These are phyloP conservation scores for Hystrix brachyura DNA, from an alignment of 2,113 vertebrate species.

Conservation along the genomic window DNA sequence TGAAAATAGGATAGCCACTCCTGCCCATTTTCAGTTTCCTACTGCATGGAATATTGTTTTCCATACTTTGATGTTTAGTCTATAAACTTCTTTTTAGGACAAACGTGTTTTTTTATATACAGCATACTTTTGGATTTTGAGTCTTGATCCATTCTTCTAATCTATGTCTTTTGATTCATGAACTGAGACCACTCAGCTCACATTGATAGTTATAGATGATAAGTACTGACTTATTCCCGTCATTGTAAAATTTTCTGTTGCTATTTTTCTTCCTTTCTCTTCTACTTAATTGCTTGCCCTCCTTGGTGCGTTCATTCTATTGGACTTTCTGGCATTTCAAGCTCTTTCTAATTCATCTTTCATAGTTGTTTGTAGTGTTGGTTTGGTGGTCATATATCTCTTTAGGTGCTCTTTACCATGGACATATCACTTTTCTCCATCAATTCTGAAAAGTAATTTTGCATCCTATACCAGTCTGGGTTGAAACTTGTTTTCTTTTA, in stretches of 20 bases:
- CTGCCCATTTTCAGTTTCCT: neutral
- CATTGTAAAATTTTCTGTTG: neutral
- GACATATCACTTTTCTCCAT: neutral
- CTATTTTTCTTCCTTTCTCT: neutral
- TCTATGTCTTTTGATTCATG: neutral
- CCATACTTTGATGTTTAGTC: neutral
- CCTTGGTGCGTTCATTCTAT: neutral
- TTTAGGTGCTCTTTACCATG: neutral
- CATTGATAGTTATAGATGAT: neutral
- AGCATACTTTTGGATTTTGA: neutral
- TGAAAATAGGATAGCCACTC: neutral
- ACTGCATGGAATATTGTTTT: neutral
- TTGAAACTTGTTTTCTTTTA: neutral
- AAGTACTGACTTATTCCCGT: neutral
- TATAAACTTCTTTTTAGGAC: neutral
- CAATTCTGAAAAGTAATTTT: neutral
- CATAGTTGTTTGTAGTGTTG: neutral
- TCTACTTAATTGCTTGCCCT: neutral
- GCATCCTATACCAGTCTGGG: neutral
- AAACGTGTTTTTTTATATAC: neutral
- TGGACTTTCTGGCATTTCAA: neutral
- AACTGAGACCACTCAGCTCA: neutral
- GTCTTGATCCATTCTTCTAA: neutral
- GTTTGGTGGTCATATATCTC: neutral
- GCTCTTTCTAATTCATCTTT: neutral